Evolutionary conservation across 2,113 vertebrate genomes (phyloP).

Genomic region (Nestor notabilis): DNA sequence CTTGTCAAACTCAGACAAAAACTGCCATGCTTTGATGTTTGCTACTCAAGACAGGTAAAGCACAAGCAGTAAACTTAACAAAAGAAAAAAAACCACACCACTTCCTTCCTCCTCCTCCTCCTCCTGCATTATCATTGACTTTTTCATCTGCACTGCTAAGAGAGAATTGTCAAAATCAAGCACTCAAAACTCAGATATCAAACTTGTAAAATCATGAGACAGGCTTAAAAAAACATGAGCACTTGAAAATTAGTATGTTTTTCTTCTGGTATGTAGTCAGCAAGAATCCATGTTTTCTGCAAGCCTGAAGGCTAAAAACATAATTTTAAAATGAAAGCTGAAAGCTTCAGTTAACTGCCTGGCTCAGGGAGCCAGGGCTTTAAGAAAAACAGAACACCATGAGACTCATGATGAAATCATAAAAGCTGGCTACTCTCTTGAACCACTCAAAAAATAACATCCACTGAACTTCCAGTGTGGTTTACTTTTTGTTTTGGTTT

Average conservation of each 20-base stretch:
- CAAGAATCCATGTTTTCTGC: not conserved
- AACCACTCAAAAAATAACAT: not conserved
- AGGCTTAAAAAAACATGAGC: not conserved
- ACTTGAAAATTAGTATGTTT: constrained; percentile 11
- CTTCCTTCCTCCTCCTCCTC: not conserved
- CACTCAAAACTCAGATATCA: not conserved
- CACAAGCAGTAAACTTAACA: not conserved
- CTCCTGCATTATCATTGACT: not conserved
- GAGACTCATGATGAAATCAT: not conserved
- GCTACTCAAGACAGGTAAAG: not conserved
- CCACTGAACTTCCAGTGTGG: not conserved
- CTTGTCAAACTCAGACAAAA: not conserved
- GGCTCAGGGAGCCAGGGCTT: not conserved
- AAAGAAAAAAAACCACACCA: not conserved
- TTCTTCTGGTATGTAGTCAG: not conserved
- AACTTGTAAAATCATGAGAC: not conserved
- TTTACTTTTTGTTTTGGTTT: not conserved
- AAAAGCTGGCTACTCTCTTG: not conserved
- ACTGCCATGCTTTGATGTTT: not conserved
- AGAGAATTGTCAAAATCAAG: not conserved
- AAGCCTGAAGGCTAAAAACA: constrained; percentile 4
- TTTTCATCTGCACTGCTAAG: not conserved
- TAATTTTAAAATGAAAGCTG: constrained; percentile 23
- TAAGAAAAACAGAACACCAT: constrained; percentile 35
- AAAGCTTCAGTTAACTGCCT: constrained; percentile 4